Evolutionary conservation across 2,888 invertebrate genomes (phyloP), one percentile per base, ranked within the genome.

Genomic region (Drosophila meridiana): DNA sequence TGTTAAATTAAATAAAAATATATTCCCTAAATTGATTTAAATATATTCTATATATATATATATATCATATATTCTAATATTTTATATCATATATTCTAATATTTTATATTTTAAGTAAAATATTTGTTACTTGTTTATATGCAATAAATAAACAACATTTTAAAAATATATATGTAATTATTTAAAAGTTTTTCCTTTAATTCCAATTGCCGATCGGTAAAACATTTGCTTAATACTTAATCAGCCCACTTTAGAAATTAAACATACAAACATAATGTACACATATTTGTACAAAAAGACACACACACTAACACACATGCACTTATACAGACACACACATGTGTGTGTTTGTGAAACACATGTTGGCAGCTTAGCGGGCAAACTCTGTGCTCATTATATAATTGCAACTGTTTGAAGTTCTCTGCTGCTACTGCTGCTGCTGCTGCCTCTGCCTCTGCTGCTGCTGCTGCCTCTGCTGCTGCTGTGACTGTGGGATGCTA

Each of bases 321-420:
- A 68, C 65, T 32, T 6, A 30, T 4, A 9, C 43, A 45, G 48
- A 68, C 67, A 48, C 53, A 65, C 45, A 38, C 34, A 9, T 55
- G 28, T 48, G 47, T 52, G 20, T 26, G 52, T 52, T 36, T 52
- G 52, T 52, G 52, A 26, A 60, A 50, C 73, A 72, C 50, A 73
- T 74, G 74, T 63, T 57, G 55, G 64, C 67, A 62, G 84, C 69
- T 74, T 50, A 76, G 80, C 73, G 62, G 55, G 48, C 36, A 69
- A 61, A 65, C 64, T 70, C 62, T 48, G 65, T 71, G 47, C 78
- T 86, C 87, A 88, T 84, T 84, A 84, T 73, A 86, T 84, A 84
- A 84, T 84, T 84, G 84, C 81, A 76, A 76, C 87, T 81, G 83
- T 88, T 84, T 84, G 83, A 88, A 83, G 89, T 86, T 86, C 60